Evolutionary conservation across 2,113 vertebrate genomes (phyloP).

Genomic region (Laticauda colubrina): DNA sequence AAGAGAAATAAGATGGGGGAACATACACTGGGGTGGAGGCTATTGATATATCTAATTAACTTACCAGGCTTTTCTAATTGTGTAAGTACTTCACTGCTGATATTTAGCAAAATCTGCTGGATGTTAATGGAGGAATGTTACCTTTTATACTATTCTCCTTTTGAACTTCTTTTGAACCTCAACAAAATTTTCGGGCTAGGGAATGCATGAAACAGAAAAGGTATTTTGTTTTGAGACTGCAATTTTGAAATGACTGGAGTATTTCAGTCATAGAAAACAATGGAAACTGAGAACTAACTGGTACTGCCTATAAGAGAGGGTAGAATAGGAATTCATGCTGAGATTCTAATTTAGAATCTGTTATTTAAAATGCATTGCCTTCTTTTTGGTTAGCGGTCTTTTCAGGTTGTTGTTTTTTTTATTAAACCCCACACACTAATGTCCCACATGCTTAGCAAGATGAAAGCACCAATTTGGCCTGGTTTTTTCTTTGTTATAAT

Average conservation of each 20-base stretch:
- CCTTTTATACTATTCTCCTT: neutral
- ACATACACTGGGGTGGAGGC: too few species aligned
- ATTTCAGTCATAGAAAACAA: neutral
- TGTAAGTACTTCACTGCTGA: neutral
- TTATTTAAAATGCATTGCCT: neutral
- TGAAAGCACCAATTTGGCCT: neutral
- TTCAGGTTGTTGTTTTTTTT: neutral
- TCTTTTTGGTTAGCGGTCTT: neutral
- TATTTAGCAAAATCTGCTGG: conserved; percentile 20
- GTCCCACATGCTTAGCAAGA: neutral
- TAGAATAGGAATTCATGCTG: neutral
- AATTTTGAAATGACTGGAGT: neutral
- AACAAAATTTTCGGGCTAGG: conserved; percentile 10
- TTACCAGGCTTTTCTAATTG: conserved; percentile 6
- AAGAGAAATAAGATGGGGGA: too few species aligned
- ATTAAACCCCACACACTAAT: neutral
- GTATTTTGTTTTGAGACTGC: neutral
- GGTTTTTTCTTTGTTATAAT: neutral
- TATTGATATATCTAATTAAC: neutral
- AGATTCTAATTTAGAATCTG: neutral
- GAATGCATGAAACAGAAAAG: neutral
- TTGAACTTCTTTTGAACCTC: neutral
- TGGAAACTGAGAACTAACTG: neutral
- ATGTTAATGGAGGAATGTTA: conserved; percentile 22
- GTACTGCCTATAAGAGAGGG: neutral